Conservation (phyloP, 2,113 vertebrate species). For the Amphiprion percula region DNA sequence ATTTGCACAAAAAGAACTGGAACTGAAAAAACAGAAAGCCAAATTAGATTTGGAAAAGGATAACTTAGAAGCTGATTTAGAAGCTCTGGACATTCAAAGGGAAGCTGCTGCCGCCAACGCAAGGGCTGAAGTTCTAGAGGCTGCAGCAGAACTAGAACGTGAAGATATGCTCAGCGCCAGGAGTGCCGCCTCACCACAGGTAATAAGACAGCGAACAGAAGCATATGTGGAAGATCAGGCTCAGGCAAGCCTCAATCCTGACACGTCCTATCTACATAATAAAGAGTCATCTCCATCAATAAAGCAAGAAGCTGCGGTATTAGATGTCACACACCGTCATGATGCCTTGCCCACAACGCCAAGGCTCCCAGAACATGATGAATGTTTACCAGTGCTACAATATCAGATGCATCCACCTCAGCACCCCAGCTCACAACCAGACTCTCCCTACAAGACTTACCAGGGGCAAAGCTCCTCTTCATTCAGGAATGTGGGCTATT, state of each 20-base stretch:
- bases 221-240: conserved; percentile 16
- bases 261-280: no score
- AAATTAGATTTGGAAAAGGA: background rate
- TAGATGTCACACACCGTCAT: background rate
- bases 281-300: no score
- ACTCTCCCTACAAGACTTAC: no score
- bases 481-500: no score
- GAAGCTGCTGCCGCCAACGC: conserved; percentile 22
- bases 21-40: conserved; percentile 37
- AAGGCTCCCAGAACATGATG: no score
- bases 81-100: conserved; percentile 24
- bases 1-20: conserved; percentile 13
- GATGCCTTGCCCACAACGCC: no score
- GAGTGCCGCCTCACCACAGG: background rate
- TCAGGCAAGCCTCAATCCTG: background rate
- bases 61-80: conserved; percentile 15
- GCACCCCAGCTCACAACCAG: no score
- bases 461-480: no score
- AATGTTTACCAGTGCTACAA: no score
- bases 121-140: conserved; percentile 28
- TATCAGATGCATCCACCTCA: no score
- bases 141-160: conserved; percentile 4
- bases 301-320: no score
- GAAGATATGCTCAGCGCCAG: background rate
- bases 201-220: background rate